Base-by-base conservation (phyloP, 2,888 invertebrate species). In the Eristalinus sepulchralis region DNA sequence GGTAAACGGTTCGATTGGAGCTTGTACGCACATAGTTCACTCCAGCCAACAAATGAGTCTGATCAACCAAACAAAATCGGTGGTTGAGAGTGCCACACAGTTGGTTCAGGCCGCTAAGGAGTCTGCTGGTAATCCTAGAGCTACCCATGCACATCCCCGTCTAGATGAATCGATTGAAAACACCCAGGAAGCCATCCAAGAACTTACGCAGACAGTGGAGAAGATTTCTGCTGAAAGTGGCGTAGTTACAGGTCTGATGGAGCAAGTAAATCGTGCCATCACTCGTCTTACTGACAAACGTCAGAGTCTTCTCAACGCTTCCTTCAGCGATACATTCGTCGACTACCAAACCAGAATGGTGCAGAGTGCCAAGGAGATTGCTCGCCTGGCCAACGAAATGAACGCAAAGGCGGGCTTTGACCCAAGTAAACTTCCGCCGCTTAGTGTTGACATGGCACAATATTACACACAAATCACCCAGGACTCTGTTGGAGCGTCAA, bases 301-400 rank as follows among this genome's bases (percentile, higher is more conserved):
- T 90, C 95, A 91, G 84, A 96, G 96, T 0, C 93, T 96, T 9
- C 93, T 96, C 81, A 96, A 96, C 1, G 94, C 95, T 0, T 95
- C 95, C 89, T 95, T 95, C 89, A 94, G 95, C 0, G 96, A 96
- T 88, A 95, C 95, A 62, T 99, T 97, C 92, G 99, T 98, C 2
- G 98, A 99, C 93, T 98, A 97, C 92, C 99, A 99, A 93, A 98
- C 99, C 0, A 94, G 98, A 84, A 99, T 99, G 98, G 98, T 99
- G 31, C 96, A 96, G 88, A 95, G 96, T 63, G 96, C 98, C 27
- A 99, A 99, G 93, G 98, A 99, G 92, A 98, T 99, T 88, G 97
- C 98, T 0, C 94, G 97, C 66, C 94, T 98, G 75, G 96, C 98
- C 5, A 97, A 98, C 71, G 99, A 99, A 91, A 98, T 99, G 96